These are phyloP conservation scores for Phylloscopus whistleri DNA, from an alignment of 2,113 vertebrate genomes.

Conservation along the genomic window DNA sequence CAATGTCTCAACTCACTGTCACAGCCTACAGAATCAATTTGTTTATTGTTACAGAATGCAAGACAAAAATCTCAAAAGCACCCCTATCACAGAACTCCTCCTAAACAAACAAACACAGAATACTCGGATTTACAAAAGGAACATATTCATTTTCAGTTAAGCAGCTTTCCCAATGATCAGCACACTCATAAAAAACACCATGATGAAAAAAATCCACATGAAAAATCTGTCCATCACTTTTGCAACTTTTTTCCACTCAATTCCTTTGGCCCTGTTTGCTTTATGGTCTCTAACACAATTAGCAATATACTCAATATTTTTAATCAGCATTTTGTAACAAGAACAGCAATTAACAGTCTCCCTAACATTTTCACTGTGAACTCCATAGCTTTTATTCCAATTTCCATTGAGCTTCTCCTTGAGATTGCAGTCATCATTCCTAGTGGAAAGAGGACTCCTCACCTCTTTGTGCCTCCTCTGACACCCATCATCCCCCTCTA, in stretches of 20 bases:
- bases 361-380: slow-evolving; percentile 46
- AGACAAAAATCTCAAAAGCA: not conserved
- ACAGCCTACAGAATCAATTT: not conserved
- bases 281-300: slow-evolving; percentile 90
- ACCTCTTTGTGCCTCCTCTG: slow-evolving; percentile 46
- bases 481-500: not conserved
- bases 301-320: slow-evolving; percentile 91
- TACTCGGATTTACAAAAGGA: not conserved
- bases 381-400: slow-evolving; percentile 61
- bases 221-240: slow-evolving; percentile 99
- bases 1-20: not conserved
- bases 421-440: slow-evolving; percentile 27
- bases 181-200: slow-evolving; percentile 97
- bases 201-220: slow-evolving; percentile 97
- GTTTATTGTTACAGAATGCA: not conserved
- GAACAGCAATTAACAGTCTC: slow-evolving; percentile 69
- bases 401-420: slow-evolving; percentile 62
- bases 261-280: slow-evolving; percentile 84
- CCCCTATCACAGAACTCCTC: not conserved
- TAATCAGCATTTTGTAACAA: slow-evolving; percentile 79
- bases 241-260: slow-evolving; percentile 96
- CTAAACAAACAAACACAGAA: not conserved
- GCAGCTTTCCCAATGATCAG: slow-evolving; percentile 90
- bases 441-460: not conserved
- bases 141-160: slow-evolving; percentile 42